phyloP scores from a whole-genome alignment of 2,113 vertebrate genomes.

The Ictidomys tridecemlineatus region DNA sequence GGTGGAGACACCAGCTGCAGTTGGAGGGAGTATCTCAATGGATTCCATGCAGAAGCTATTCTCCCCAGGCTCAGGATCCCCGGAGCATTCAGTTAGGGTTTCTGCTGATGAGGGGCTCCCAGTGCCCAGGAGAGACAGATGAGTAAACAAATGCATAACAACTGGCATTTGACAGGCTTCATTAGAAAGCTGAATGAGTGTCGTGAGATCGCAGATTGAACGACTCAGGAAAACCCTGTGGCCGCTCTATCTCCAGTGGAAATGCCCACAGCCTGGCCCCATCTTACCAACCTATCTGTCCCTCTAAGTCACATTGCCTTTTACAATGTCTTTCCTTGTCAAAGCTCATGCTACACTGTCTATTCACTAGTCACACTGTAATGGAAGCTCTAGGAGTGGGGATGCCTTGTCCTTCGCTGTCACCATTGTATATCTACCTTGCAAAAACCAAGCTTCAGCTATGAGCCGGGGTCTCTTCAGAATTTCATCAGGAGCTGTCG shows the following conservation, averaged over 20 bases:
- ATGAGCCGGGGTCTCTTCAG: neutral
- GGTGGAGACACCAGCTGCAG: constrained; percentile 25
- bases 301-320: neutral
- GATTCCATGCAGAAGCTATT: neutral
- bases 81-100: neutral
- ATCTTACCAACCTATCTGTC: neutral
- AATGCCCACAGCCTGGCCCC: neutral
- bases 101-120: neutral
- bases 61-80: neutral
- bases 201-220: neutral
- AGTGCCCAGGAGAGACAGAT: neutral
- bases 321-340: neutral
- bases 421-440: neutral
- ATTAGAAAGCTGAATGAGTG: neutral
- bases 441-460: neutral
- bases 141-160: neutral
- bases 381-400: neutral
- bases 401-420: neutral
- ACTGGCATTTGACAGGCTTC: neutral
- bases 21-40: constrained; percentile 66
- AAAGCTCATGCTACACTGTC: neutral
- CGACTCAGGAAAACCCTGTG: neutral
- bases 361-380: neutral
- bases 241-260: neutral
- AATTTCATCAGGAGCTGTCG: neutral